Evolutionary conservation across 1,140 invertebrate genomes (phyloP), one percentile per base, ranked within the genome.

Genomic region (Magallana gigas): DNA sequence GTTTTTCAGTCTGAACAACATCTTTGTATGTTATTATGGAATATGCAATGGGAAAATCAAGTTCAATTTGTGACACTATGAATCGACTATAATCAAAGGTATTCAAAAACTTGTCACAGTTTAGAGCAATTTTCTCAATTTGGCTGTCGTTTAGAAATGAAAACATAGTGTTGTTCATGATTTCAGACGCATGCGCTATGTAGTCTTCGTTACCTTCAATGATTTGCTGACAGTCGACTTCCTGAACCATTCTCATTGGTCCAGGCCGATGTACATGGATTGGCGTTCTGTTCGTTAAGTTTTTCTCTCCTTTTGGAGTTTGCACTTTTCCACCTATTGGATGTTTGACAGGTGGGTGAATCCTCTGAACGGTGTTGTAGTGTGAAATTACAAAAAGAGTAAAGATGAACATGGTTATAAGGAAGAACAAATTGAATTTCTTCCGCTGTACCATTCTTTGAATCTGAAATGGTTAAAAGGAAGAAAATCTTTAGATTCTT

Each of bases 1-100:
- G 85, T 18, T 91, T 71, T 60, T 93, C 92, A 1, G 92, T 87
- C 85, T 94, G 94, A 60, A 90, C 91, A 1, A 92, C 86, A 71
- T 93, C 90, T 58, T 91, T 92, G 82, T 94, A 92, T 11, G 93
- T 89, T 1, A 94, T 71, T 56, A 94, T 91, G 83, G 90, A 93
- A 87, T 91, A 94, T 16, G 94, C 93, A 11, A 94, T 87, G 0
- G 93, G 91, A 68, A 92, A 93, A 7, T 89, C 62, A 9, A 60
- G 11, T 84, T 93, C 92, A 83, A 92, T 91, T 59, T 81, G 18
- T 9, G 64, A 68, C 57, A 85, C 48, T 3, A 58, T 23, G 71
- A 86, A 83, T n/a, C 64, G 48, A 18, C 60, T 11, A 71, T 88
- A 89, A 8, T 84, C 86, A 59, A 68, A 86, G 3, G 58, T 48